These are phyloP conservation scores for Steinernema carpocapsae DNA, from an alignment of 2,888 invertebrate genomes.

Conservation along the genomic window DNA sequence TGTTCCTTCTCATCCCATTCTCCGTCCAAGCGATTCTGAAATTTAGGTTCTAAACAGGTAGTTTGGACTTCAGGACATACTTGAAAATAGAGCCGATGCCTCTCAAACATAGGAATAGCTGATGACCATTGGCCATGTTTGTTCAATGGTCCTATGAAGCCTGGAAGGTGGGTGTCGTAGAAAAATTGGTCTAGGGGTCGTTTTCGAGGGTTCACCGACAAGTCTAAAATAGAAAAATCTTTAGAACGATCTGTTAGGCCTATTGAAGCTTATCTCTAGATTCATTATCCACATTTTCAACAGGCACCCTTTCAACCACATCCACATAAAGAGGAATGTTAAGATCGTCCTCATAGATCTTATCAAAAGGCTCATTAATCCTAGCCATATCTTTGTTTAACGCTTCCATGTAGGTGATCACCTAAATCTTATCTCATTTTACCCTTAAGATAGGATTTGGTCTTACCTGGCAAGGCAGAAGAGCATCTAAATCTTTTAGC, in stretches of 20 bases:
- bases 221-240: neutral
- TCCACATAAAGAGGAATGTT: conserved; percentile 1
- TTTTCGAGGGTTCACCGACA: conserved; percentile 11
- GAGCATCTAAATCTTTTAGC: conserved; percentile 1
- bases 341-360: conserved; percentile 21
- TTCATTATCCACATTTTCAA: conserved; percentile 22
- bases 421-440: neutral
- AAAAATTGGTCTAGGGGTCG: conserved; percentile 11
- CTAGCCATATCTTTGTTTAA: neutral
- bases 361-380: conserved; percentile 8
- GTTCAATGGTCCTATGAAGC: neutral
- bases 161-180: neutral
- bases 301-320: neutral
- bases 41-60: neutral
- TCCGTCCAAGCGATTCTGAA: neutral
- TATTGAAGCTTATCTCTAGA: neutral
- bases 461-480: conserved; percentile 11
- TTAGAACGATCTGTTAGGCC: too few relatives aligned
- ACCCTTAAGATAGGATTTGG: neutral
- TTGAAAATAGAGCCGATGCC: neutral
- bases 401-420: neutral
- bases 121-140: neutral
- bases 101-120: neutral
- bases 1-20: conserved; percentile 15
- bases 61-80: neutral